Conservation (phyloP, 2,888 invertebrate genomes). For the Morpho deidamia region DNA sequence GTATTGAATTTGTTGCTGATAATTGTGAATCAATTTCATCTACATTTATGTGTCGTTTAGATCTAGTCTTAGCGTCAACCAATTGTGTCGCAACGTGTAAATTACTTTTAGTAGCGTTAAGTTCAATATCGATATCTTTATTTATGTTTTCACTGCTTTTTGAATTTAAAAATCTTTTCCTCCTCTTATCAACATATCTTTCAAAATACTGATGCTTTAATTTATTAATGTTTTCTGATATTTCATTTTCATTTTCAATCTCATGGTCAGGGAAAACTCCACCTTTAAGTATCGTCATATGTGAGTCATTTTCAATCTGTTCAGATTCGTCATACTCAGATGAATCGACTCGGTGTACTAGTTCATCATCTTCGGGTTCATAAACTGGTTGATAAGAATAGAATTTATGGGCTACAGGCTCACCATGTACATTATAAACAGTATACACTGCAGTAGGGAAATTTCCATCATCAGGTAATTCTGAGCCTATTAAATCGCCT, state of each 20-base stretch:
- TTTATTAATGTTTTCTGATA: slow-evolving; percentile 52
- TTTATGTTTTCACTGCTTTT: slow-evolving; percentile 44
- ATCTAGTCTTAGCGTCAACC: slow-evolving; percentile 36
- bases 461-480: slow-evolving; percentile 44
- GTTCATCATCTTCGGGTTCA: slow-evolving; percentile 62
- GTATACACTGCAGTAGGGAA: slow-evolving; percentile 67
- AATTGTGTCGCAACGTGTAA: slow-evolving; percentile 36
- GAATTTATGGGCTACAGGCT: slow-evolving; percentile 66
- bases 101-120: slow-evolving; percentile 42
- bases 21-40: slow-evolving; percentile 47
- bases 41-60: slow-evolving; percentile 43
- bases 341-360: slow-evolving; percentile 47
- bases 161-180: slow-evolving; percentile 53
- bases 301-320: slow-evolving; percentile 46
- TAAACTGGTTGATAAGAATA: slow-evolving; percentile 72
- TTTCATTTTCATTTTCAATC: slow-evolving; percentile 31
- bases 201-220: slow-evolving; percentile 69
- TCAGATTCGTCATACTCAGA: slow-evolving; percentile 51
- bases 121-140: slow-evolving; percentile 43
- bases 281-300: slow-evolving; percentile 65
- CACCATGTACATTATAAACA: slow-evolving; percentile 68
- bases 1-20: slow-evolving; percentile 39
- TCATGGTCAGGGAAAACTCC: slow-evolving; percentile 55
- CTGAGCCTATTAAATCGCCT: slow-evolving; percentile 41
- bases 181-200: slow-evolving; percentile 61